Conservation (phyloP, 2,888 invertebrate species). For the Synergus laeviventris region DNA sequence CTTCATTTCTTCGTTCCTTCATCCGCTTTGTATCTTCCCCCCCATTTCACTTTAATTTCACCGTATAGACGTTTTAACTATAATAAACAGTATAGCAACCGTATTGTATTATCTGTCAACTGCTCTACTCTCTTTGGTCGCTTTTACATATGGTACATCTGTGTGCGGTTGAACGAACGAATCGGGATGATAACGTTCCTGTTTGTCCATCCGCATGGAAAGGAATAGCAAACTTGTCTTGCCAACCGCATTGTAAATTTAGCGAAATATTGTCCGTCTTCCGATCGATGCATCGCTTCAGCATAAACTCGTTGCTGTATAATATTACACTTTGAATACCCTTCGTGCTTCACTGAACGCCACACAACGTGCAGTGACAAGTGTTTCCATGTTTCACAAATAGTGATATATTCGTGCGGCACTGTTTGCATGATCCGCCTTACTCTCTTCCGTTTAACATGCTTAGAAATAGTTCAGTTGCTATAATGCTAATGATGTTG, state of each 20-base stretch:
- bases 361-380: not conserved
- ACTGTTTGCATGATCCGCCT: not conserved
- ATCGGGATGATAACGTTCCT: slow-evolving; percentile 19
- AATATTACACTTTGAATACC: slow-evolving; percentile 7
- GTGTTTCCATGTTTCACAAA: slow-evolving; percentile 10
- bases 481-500: slow-evolving; percentile 32
- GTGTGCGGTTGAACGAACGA: slow-evolving; percentile 26
- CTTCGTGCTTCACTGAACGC: not conserved
- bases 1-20: not conserved
- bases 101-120: slow-evolving; percentile 59
- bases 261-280: slow-evolving; percentile 15
- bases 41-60: slow-evolving; percentile 33
- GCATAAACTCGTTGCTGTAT: slow-evolving; percentile 15
- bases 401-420: not conserved
- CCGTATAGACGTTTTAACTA: slow-evolving; percentile 32
- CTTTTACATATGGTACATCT: not conserved
- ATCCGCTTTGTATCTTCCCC: slow-evolving; percentile 47
- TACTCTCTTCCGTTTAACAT: not conserved
- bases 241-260: slow-evolving; percentile 17
- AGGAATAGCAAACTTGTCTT: slow-evolving; percentile 22
- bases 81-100: slow-evolving; percentile 59
- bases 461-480: not conserved
- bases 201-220: slow-evolving; percentile 2
- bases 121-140: slow-evolving; percentile 27
- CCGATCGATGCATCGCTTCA: not conserved